phyloP scores from a whole-genome alignment of 2,113 vertebrate genomes.

The Aspiorhynchus laticeps region DNA sequence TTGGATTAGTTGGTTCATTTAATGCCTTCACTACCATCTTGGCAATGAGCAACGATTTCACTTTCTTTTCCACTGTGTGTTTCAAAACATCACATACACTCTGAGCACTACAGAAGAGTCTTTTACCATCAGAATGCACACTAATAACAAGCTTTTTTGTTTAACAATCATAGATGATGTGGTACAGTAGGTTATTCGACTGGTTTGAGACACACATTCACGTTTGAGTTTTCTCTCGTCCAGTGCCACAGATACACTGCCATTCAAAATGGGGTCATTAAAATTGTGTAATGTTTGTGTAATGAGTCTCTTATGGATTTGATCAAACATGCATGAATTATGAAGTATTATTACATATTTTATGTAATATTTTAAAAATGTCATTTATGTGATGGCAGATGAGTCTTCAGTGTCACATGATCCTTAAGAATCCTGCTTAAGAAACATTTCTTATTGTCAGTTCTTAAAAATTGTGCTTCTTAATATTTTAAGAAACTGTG shows the following conservation, averaged over 20 bases:
- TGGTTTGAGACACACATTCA: not conserved
- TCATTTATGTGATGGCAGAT: too few species aligned
- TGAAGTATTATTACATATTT: not conserved
- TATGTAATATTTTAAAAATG: too few species aligned
- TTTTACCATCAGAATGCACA: not conserved
- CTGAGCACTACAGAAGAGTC: not conserved
- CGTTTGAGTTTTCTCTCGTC: not conserved
- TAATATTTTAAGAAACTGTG: not conserved
- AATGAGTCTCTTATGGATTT: not conserved
- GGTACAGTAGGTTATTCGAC: not conserved
- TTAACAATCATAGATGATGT: not conserved
- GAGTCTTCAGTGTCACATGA: not conserved
- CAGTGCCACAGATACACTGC: not conserved
- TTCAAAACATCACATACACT: not conserved
- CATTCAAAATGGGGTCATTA: not conserved
- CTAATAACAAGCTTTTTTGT: not conserved
- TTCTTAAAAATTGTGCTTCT: not conserved
- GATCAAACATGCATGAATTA: not conserved
- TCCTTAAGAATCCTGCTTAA: not conserved
- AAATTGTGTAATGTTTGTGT: not conserved
- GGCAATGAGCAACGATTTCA: not conserved
- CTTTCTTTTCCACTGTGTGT: not conserved
- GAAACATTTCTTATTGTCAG: not conserved
- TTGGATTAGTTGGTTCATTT: not conserved
- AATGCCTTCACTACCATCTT: constrained; percentile 15